Evolutionary conservation across 2,113 vertebrate genomes (phyloP).

Genomic region (Sterna hirundo): DNA sequence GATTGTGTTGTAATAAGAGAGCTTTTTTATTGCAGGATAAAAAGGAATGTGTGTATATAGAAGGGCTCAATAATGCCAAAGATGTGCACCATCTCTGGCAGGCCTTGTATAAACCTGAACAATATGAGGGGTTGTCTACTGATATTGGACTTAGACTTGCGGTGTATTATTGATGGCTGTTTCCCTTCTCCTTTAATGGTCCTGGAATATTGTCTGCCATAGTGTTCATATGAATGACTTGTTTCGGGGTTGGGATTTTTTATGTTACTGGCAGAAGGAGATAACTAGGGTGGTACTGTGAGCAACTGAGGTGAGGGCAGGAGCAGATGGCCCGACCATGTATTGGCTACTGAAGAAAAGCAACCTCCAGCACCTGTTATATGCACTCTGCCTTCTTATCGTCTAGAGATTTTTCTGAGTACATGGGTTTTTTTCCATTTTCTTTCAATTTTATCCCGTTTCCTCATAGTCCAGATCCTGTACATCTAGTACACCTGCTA

Average conservation of each 20-base stretch:
- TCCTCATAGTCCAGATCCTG: neutral
- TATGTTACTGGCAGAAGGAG: neutral
- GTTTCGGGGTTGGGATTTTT: neutral
- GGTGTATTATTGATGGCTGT: neutral
- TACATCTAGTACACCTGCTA: neutral
- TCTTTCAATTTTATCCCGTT: neutral
- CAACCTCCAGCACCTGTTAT: neutral
- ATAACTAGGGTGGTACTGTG: neutral
- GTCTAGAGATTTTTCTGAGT: neutral
- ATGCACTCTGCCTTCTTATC: neutral
- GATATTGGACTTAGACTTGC: neutral
- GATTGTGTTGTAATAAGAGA: neutral
- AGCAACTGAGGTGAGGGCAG: neutral
- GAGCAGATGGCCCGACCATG: rapidly evolving
- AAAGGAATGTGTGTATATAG: too few species aligned
- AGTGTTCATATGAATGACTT: neutral
- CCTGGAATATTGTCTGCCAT: neutral
- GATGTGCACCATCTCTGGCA: rapidly evolving
- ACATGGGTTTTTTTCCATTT: rapidly evolving
- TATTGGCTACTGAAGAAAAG: neutral
- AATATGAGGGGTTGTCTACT: neutral
- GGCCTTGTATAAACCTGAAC: neutral
- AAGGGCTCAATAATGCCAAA: neutral
- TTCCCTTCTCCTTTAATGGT: neutral
- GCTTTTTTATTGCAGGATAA: neutral